Evolutionary conservation across 2,797 vertebrate genomes (phyloP), one percentile per base, ranked within the genome.

Genomic region (Argentina silus): DNA sequence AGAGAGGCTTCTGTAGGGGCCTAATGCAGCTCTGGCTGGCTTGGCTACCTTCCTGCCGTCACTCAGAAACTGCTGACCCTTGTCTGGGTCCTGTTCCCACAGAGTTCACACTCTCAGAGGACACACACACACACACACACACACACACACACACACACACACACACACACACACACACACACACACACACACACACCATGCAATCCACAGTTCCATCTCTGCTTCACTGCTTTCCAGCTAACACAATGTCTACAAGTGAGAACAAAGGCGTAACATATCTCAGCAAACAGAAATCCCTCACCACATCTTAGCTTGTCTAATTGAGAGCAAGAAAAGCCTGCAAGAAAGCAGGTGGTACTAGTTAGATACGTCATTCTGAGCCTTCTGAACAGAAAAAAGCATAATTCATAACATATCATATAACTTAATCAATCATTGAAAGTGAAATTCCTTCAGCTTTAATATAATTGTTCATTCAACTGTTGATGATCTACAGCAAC

Each of bases 11-110:
- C 63, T 69, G 60, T 53, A 47, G 66, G 66, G 57, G 78, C 63
- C 67, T 56, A 74, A 66, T 56, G 56, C 56, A 1, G 12, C 21
- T 70, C 70, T 3, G 14, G n/a, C 72, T 80, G 77, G 82, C 73
- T 53, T 60, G 43, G 69, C 68, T 69, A 74, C 81, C 75, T 85
- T 87, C 78, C 84, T 77, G 81, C 68, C 80, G 76, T 89, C 80
- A 67, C 59, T 85, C 78, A 72, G 73, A 79, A 84, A 76, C 79
- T 55, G 36, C 74, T 80, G 80, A 82, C 69, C 81, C 23, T 65
- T 80, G 51, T 78, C 45, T 53, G 43, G 76, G 64, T 63, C 63
- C 55, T 21, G 63, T 83, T 80, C 84, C 74, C 82, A 71, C 72
- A 79, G 69, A 77, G 60, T 45, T 60, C 69, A 51, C 51, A 77